Conservation (phyloP, 2,113 vertebrate genomes). For the Tetrao urogallus region DNA sequence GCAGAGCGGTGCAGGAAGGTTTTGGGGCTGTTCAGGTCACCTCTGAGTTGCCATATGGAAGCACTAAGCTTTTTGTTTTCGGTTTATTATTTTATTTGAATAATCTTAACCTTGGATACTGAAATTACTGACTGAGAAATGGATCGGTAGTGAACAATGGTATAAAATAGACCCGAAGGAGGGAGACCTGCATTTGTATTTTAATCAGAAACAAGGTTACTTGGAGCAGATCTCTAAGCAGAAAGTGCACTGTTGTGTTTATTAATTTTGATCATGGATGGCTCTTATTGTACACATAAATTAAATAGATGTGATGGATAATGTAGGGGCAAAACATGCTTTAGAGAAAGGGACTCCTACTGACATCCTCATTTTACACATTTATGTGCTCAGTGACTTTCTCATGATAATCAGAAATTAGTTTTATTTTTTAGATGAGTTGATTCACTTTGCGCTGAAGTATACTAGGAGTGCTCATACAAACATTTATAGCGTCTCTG, state of each 20-base stretch:
- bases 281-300: not conserved
- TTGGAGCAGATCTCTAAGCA: not conserved
- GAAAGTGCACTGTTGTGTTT: not conserved
- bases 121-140: not conserved
- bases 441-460: not conserved
- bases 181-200: not conserved
- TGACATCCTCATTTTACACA: rapidly evolving
- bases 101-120: not conserved
- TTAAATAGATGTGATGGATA: not conserved
- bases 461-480: not conserved
- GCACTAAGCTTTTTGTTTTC: not conserved
- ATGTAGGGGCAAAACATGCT: not conserved
- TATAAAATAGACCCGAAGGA: not conserved
- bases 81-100: not conserved
- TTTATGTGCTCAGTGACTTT: not conserved
- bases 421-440: not conserved
- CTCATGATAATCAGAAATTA: not conserved
- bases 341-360: not conserved
- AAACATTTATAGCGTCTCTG: not conserved
- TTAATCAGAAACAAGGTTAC: not conserved
- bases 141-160: not conserved
- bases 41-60: not conserved
- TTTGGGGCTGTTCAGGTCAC: not conserved
- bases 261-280: not conserved
- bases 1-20: not conserved